Percentiles rank a stretch among this genome's conserved stretches.
Conservation (phyloP, 2,888 invertebrate species). For the Melanophora roralis region DNA sequence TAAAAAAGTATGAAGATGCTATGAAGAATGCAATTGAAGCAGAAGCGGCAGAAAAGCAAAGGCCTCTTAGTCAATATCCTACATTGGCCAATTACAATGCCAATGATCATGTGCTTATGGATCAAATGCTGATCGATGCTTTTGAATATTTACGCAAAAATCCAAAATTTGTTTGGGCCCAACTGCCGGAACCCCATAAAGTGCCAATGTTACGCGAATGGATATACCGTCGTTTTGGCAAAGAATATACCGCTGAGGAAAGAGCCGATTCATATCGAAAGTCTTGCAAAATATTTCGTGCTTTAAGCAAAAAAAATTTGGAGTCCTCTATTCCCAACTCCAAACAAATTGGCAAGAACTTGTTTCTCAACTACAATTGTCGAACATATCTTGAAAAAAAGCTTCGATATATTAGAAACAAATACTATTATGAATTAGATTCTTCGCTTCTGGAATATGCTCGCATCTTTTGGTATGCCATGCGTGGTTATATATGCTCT, state of each 20-base stretch:
- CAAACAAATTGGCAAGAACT: constrained; percentile 52
- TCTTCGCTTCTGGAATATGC: constrained; percentile 66
- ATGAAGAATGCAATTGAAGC: constrained; percentile 19
- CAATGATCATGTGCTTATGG: constrained; percentile 67
- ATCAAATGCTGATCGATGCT: constrained; percentile 66
- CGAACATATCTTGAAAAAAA: constrained; percentile 62
- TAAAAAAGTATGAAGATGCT: constrained; percentile 46
- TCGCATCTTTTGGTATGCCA: constrained; percentile 68
- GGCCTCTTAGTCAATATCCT: constrained; percentile 25
- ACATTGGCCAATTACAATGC: constrained; percentile 65
- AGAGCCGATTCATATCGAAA: constrained; percentile 42
- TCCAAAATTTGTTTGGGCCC: constrained; percentile 70
- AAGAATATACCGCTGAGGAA: constrained; percentile 65
- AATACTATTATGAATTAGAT: constrained; percentile 64
- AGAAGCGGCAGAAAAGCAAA: background rate
- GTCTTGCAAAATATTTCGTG: constrained; percentile 63
- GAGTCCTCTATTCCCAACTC: constrained; percentile 56
- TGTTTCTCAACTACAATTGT: constrained; percentile 61
- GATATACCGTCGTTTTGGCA: constrained; percentile 70
- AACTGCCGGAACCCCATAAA: constrained; percentile 70
- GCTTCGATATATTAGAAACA: constrained; percentile 51
- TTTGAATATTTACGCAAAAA: constrained; percentile 68
- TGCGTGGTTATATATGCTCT: constrained; percentile 68
- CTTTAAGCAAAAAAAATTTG: constrained; percentile 49
- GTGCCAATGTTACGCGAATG: constrained; percentile 70